Evolutionary conservation across 2,797 vertebrate genomes (phyloP).

Genomic region (Parauchenoglanis ngamensis): DNA sequence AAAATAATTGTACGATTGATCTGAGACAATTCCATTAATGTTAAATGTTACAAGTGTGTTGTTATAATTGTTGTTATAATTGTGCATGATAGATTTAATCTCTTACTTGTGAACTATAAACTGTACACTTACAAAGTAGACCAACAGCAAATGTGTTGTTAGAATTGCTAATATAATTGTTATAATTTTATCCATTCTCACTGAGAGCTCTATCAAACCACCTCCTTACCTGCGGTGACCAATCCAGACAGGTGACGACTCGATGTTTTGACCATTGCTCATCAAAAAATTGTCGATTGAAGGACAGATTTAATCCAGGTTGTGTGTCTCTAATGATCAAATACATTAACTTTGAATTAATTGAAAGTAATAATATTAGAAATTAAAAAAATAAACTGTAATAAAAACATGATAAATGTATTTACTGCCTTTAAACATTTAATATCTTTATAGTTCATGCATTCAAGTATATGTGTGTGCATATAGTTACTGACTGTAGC

Average conservation of each 20-base stretch:
- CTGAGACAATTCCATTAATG: neutral
- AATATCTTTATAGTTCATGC: neutral
- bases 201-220: neutral
- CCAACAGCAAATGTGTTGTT: neutral
- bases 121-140: neutral
- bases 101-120: neutral
- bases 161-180: neutral
- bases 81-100: neutral
- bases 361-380: neutral
- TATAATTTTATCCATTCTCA: neutral
- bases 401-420: neutral
- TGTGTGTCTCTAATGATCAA: slow-evolving; percentile 77
- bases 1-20: neutral
- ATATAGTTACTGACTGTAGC: neutral
- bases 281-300: slow-evolving; percentile 85
- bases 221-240: slow-evolving; percentile 82
- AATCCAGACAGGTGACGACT: slow-evolving; percentile 86
- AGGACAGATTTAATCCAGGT: slow-evolving; percentile 84
- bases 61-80: neutral
- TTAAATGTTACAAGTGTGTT: neutral
- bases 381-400: neutral
- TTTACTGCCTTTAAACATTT: neutral
- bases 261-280: slow-evolving; percentile 89
- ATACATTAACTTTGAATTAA: slow-evolving; percentile 17
- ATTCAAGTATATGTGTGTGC: neutral